These are phyloP conservation scores for Moxostoma hubbsi DNA, from an alignment of 2,797 vertebrate species.

Conservation along the genomic window DNA sequence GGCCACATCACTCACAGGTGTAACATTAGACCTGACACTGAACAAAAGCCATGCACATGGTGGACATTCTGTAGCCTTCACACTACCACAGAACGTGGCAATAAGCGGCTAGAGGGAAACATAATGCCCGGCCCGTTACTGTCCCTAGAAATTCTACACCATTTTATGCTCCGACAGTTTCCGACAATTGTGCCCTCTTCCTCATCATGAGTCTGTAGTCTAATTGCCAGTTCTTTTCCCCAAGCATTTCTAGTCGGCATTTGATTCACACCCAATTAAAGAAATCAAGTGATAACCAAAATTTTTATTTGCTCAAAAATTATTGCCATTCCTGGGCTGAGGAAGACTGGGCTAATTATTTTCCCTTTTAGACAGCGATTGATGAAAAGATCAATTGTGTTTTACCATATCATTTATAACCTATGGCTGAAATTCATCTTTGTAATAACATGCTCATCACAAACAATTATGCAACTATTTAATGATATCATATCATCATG, in stretches of 20 bases:
- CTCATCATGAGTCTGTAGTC: slow-evolving; percentile 33
- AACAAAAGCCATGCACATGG: slow-evolving; percentile 76
- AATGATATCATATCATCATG: neutral
- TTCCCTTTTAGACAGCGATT: neutral
- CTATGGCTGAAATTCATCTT: neutral
- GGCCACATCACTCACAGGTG: slow-evolving; percentile 70
- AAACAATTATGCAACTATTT: slow-evolving; percentile 1
- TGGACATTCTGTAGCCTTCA: slow-evolving; percentile 57
- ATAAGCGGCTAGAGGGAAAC: slow-evolving; percentile 68
- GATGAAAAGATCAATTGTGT: slow-evolving; percentile 14
- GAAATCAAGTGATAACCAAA: slow-evolving; percentile 57
- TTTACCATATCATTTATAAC: slow-evolving; percentile 2
- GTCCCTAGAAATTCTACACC: slow-evolving; percentile 54
- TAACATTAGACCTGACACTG: slow-evolving; percentile 76
- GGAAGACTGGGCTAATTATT: slow-evolving; percentile 28
- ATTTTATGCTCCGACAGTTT: slow-evolving; percentile 40
- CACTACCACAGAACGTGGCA: slow-evolving; percentile 54
- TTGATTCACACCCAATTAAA: slow-evolving; percentile 54
- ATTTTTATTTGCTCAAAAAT: slow-evolving; percentile 44
- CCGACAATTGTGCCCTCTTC: slow-evolving; percentile 22
- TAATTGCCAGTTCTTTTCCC: slow-evolving; percentile 50
- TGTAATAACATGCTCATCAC: neutral
- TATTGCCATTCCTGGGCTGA: slow-evolving; percentile 3
- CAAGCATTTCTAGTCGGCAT: slow-evolving; percentile 29
- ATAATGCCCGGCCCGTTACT: slow-evolving; percentile 62